Percentiles rank a stretch among this genome's conserved stretches.
Evolutionary conservation across 2,113 vertebrate genomes (phyloP).

Genomic region (Petrocephalus microphthalmus): DNA sequence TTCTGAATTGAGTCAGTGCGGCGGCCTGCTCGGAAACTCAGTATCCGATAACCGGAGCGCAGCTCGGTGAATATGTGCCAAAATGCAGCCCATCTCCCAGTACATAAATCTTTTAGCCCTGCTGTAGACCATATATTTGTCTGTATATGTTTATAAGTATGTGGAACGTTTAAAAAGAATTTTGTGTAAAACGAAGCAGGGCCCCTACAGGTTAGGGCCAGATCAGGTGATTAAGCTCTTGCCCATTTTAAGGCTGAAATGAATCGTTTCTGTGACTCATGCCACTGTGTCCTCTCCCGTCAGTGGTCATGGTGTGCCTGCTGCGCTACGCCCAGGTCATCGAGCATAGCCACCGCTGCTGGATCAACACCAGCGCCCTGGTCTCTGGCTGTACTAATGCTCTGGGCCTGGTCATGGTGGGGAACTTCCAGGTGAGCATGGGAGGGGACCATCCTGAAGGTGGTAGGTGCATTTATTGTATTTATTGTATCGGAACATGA

Average conservation of each 20-base stretch:
- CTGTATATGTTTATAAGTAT: not conserved
- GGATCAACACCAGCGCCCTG: conserved; percentile 79
- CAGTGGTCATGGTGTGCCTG: conserved; percentile 82
- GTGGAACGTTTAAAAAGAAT: not conserved
- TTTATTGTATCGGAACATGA: not conserved
- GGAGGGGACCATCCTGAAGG: no score
- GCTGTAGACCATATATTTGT: not conserved
- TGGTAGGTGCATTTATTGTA: not conserved
- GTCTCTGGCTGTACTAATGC: conserved; percentile 80
- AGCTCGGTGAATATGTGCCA: not conserved
- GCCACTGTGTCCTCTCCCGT: not conserved
- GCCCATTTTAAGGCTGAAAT: not conserved
- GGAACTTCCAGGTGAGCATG: conserved; percentile 79
- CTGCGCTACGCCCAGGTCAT: conserved; percentile 84
- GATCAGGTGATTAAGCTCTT: not conserved
- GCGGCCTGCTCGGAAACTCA: not conserved
- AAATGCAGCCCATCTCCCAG: not conserved
- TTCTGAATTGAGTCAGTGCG: not conserved
- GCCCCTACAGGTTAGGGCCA: not conserved
- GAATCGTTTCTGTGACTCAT: not conserved
- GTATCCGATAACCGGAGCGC: not conserved
- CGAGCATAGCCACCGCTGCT: conserved; percentile 75
- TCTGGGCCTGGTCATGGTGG: conserved; percentile 77
- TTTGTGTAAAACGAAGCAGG: not conserved
- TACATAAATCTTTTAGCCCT: not conserved